Conservation (phyloP, 2,797 vertebrate species). For the Pangasius larnaudii region DNA sequence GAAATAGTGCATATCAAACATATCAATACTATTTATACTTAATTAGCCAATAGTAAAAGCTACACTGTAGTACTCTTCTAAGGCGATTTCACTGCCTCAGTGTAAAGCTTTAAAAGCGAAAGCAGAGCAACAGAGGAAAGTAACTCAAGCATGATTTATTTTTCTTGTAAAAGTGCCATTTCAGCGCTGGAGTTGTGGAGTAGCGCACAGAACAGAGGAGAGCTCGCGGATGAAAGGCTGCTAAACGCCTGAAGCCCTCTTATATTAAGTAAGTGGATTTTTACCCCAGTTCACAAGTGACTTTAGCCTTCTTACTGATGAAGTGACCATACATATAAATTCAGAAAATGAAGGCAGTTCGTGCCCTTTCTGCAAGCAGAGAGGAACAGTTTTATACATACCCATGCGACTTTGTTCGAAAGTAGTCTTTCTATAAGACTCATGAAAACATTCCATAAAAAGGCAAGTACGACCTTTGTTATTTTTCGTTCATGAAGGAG, state of each 20-base stretch:
- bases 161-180: conserved; percentile 59
- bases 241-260: conserved; percentile 81
- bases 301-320: conserved; percentile 78
- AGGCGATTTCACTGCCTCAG: not conserved
- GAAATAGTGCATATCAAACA: conserved; percentile 6
- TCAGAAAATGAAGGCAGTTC: conserved; percentile 69
- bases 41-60: not conserved
- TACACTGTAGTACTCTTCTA: not conserved
- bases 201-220: conserved; percentile 68
- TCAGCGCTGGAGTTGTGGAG: conserved; percentile 62
- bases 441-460: conserved; percentile 17
- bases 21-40: not conserved
- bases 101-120: not conserved
- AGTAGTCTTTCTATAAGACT: not conserved
- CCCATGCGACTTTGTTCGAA: conserved; percentile 21
- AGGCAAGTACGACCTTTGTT: no score
- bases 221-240: conserved; percentile 78
- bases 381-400: conserved; percentile 31
- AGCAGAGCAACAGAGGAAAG: conserved; percentile 5
- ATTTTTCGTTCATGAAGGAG: not conserved
- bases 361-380: conserved; percentile 35
- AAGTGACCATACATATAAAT: conserved; percentile 65
- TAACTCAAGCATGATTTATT: not conserved
- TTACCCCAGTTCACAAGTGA: conserved; percentile 78
- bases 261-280: conserved; percentile 81